phyloP scores from a whole-genome alignment of 2,113 vertebrate species.

The Rhabdomys dilectus region DNA sequence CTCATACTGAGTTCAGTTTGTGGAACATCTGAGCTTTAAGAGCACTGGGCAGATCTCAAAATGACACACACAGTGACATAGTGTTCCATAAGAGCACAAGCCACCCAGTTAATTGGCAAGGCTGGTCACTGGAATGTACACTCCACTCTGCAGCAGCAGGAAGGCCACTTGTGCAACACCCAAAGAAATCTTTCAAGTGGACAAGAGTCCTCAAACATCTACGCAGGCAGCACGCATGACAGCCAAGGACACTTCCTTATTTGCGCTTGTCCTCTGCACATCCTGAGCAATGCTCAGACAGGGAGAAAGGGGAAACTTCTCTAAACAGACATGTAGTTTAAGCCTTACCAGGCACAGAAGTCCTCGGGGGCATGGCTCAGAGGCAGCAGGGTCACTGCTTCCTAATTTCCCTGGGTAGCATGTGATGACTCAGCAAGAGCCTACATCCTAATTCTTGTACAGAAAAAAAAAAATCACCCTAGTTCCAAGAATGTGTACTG shows the following conservation, averaged over 20 bases:
- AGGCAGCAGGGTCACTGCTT: conserved; percentile 71
- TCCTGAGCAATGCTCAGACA: conserved; percentile 1
- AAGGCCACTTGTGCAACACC: conserved; percentile 17
- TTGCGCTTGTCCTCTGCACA: conserved; percentile 31
- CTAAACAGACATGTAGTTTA: conserved; percentile 66
- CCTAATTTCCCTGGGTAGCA: conserved; percentile 77
- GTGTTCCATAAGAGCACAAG: conserved; percentile 34
- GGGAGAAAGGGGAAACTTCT: conserved; percentile 16
- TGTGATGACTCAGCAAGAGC: conserved; percentile 73
- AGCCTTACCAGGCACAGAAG: conserved; percentile 70
- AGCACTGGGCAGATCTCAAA: conserved; percentile 40
- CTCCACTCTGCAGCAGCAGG: conserved; percentile 13
- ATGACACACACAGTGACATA: conserved; percentile 25
- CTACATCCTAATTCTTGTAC: conserved; percentile 46
- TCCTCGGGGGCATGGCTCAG: conserved; percentile 34
- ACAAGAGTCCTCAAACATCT: conserved; percentile 33
- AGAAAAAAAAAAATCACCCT: conserved; percentile 39
- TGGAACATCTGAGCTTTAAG: conserved; percentile 29
- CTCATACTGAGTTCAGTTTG: background rate
- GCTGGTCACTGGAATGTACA: background rate
- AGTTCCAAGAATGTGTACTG: background rate
- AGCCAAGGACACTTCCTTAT: conserved; percentile 14
- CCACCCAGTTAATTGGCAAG: conserved; percentile 58
- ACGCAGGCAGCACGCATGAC: background rate
- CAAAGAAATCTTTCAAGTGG: conserved; percentile 63